These are phyloP conservation scores for Passerina amoena DNA, from an alignment of 2,113 vertebrate genomes.

Conservation along the genomic window DNA sequence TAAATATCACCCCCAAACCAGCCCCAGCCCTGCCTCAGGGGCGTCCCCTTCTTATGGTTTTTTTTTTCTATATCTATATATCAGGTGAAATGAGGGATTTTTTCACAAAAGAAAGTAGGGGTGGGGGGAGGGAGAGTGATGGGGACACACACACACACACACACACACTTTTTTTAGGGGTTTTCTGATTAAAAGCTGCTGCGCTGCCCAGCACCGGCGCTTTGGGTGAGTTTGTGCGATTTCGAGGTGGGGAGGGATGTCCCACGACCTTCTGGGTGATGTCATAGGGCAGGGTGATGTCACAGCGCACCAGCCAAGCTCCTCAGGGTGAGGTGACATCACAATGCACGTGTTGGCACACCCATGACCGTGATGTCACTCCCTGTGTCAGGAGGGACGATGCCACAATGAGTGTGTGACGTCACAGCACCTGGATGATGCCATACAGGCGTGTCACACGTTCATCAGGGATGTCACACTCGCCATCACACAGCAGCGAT, in stretches of 20 bases:
- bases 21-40: neutral
- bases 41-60: neutral
- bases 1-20: neutral
- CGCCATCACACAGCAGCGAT: neutral
- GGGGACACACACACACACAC: neutral
- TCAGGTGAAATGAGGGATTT: neutral
- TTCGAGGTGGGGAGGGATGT: fast-evolving
- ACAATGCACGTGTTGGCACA: fast-evolving
- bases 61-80: neutral
- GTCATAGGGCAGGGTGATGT: neutral
- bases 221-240: neutral
- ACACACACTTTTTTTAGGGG: neutral
- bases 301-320: neutral
- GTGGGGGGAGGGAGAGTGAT: neutral
- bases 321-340: neutral
- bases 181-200: conserved; percentile 29
- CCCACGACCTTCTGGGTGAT: neutral
- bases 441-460: neutral
- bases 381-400: no score
- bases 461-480: neutral
- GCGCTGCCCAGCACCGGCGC: neutral
- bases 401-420: neutral
- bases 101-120: neutral
- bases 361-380: neutral
- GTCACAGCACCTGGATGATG: neutral